A percentile compares a stretch with the other conserved stretches of the same genome.
These are phyloP conservation scores for Glareola pratincola DNA, from an alignment of 2,113 vertebrate species.

Conservation along the genomic window DNA sequence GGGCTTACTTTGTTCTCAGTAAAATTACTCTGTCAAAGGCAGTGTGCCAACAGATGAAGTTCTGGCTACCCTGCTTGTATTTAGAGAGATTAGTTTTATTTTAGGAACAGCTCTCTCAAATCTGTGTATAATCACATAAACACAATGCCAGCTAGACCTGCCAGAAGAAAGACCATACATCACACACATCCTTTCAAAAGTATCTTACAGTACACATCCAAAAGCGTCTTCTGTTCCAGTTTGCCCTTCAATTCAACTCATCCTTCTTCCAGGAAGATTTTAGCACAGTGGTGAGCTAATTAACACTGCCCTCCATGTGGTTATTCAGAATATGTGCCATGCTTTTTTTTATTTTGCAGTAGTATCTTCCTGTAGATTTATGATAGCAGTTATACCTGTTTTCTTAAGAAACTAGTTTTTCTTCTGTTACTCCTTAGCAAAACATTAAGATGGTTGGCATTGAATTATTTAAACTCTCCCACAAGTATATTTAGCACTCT, in stretches of 20 bases:
- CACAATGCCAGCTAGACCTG: conserved; percentile 31
- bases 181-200: conserved; percentile 7
- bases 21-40: conserved; percentile 19
- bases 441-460: conserved; percentile 57
- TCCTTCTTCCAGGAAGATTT: not conserved
- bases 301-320: not conserved
- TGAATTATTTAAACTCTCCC: conserved; percentile 52
- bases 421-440: conserved; percentile 35
- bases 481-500: conserved; percentile 33
- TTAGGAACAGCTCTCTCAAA: conserved; percentile 53
- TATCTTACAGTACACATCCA: not conserved
- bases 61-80: not conserved
- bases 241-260: not conserved
- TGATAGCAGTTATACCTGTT: not conserved
- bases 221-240: not conserved
- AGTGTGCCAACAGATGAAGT: not conserved
- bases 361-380: not conserved
- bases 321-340: not conserved
- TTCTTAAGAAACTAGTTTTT: conserved; percentile 42
- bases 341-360: not conserved
- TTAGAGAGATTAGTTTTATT: conserved; percentile 50
- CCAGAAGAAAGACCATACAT: conserved; percentile 3
- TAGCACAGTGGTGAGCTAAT: not conserved
- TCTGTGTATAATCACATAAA: conserved; percentile 56
- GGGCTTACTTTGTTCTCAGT: conserved; percentile 27